A percentile compares a stretch with the other conserved stretches of the same genome.
Conservation (phyloP, 2,888 invertebrate genomes). For the Leptopilina drosophilae region DNA sequence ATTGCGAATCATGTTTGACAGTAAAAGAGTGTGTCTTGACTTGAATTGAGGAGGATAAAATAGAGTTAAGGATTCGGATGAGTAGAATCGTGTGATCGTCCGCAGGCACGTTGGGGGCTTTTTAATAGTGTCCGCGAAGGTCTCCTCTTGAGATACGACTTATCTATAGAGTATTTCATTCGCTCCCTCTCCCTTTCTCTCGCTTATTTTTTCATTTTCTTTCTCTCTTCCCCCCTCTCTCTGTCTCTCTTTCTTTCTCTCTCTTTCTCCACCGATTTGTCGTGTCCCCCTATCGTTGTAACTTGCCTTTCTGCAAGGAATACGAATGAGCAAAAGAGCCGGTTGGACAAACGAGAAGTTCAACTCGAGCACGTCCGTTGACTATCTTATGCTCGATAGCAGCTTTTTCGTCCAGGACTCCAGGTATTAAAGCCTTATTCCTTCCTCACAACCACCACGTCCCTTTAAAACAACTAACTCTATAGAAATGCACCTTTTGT, state of each 20-base stretch:
- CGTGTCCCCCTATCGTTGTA: slow-evolving; percentile 51
- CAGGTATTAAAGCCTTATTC: slow-evolving; percentile 1
- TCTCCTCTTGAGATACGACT: slow-evolving; percentile 42
- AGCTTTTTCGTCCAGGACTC: slow-evolving; percentile 32
- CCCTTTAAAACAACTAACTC: neutral
- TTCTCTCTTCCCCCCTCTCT: slow-evolving; percentile 10
- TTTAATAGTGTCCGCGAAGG: slow-evolving; percentile 50
- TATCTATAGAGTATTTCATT: slow-evolving; percentile 43
- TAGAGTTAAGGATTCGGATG: slow-evolving; percentile 30
- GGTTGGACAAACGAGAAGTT: slow-evolving; percentile 23
- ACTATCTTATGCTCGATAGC: slow-evolving; percentile 30
- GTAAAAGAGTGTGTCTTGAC: neutral
- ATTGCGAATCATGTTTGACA: slow-evolving; percentile 19
- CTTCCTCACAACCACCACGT: neutral
- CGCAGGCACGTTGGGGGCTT: slow-evolving; percentile 25
- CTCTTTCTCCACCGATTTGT: neutral
- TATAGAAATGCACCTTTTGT: neutral
- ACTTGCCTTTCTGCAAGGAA: slow-evolving; percentile 47
- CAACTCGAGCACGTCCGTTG: slow-evolving; percentile 16
- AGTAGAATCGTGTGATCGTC: slow-evolving; percentile 25
- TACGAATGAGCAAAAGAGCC: slow-evolving; percentile 46
- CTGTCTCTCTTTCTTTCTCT: slow-evolving; percentile 26
- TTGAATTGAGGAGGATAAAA: neutral
- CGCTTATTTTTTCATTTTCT: slow-evolving; percentile 3
- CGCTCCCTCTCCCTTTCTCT: slow-evolving; percentile 27